Conservation (phyloP, 1,140 invertebrate genomes). For the Drosophila teissieri region DNA sequence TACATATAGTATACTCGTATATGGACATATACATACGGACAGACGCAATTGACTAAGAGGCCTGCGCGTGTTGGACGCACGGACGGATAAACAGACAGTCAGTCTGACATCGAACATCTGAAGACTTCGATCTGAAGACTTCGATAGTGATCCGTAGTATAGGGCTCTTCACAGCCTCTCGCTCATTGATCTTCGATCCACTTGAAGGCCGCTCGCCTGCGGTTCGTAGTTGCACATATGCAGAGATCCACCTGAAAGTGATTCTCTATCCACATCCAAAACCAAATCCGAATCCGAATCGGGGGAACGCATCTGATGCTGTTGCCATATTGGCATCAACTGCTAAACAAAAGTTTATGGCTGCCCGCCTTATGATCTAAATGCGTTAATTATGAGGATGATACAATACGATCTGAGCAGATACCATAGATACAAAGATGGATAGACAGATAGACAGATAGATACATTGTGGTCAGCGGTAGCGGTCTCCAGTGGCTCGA, state of each 20-base stretch:
- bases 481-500: slow-evolving; percentile 44
- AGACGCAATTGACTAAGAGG: slow-evolving; percentile 58
- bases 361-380: slow-evolving; percentile 55
- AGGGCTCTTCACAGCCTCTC: slow-evolving; percentile 22
- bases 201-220: background rate
- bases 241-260: slow-evolving; percentile 1
- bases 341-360: slow-evolving; percentile 62
- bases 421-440: slow-evolving; percentile 25
- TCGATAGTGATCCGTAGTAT: slow-evolving; percentile 7
- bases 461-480: slow-evolving; percentile 57
- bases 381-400: slow-evolving; percentile 71
- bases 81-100: slow-evolving; percentile 54
- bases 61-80: slow-evolving; percentile 67
- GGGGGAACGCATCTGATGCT: background rate
- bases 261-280: background rate
- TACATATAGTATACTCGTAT: background rate
- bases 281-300: too few relatives aligned
- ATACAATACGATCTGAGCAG: slow-evolving; percentile 35
- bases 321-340: background rate
- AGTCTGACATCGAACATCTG: slow-evolving; percentile 46
- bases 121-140: slow-evolving; percentile 7
- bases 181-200: slow-evolving; percentile 14
- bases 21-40: slow-evolving; percentile 9
- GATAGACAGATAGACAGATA: slow-evolving; percentile 7
- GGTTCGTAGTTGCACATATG: slow-evolving; percentile 24